Conservation (phyloP, 2,888 invertebrate species). For the Dione juno region DNA sequence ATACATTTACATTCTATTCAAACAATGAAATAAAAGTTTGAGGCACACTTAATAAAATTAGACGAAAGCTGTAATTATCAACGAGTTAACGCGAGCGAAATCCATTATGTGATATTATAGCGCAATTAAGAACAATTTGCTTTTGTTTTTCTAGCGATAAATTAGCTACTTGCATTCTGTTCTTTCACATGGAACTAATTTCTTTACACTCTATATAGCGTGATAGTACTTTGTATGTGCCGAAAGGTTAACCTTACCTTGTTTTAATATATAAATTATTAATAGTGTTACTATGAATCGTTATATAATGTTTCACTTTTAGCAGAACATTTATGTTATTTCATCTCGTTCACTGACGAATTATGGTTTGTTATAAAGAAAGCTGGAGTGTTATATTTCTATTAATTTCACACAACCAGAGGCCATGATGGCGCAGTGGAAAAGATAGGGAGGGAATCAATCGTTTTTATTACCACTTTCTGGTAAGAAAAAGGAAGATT, state of each 20-base stretch:
- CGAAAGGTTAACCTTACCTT: background rate
- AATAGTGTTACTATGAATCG: background rate
- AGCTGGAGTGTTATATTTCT: too few relatives aligned
- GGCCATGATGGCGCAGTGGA: too few relatives aligned
- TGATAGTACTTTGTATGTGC: constrained; percentile 10
- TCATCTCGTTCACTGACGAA: too few relatives aligned
- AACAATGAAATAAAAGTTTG: background rate
- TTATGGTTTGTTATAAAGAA: too few relatives aligned
- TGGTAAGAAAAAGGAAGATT: too few relatives aligned
- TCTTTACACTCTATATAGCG: constrained; percentile 45
- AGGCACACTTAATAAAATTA: constrained; percentile 52
- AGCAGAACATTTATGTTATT: too few relatives aligned
- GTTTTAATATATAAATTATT: background rate
- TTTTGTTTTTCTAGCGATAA: constrained; percentile 59
- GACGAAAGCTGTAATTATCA: constrained; percentile 57
- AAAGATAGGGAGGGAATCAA: too few relatives aligned
- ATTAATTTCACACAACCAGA: too few relatives aligned
- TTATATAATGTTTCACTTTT: too few relatives aligned
- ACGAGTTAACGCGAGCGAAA: constrained; percentile 62
- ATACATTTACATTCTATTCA: background rate
- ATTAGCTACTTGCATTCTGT: constrained; percentile 51
- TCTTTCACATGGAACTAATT: constrained; percentile 53
- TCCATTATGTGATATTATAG: constrained; percentile 64
- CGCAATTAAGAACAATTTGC: constrained; percentile 64
- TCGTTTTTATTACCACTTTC: too few relatives aligned